These are phyloP conservation scores for Coronaproctus castanopsis DNA, from an alignment of 2,888 invertebrate species.

Conservation along the genomic window DNA sequence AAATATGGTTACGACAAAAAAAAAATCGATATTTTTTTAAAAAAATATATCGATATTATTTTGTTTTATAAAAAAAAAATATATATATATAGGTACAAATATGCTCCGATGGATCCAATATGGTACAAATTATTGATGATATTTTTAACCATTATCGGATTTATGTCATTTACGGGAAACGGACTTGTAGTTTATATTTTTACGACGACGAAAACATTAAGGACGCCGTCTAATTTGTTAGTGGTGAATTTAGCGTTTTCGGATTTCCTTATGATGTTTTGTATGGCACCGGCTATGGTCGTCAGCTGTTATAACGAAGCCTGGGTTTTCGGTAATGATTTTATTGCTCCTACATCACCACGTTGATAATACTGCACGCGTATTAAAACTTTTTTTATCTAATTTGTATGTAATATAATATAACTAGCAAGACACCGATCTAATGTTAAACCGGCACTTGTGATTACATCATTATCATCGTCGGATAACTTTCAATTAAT, in stretches of 20 bases:
- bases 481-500: no score
- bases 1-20: no score
- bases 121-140: conserved; percentile 68
- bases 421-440: no score
- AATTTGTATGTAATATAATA: no score
- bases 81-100: conserved; percentile 83
- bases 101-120: conserved; percentile 68
- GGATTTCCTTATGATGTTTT: conserved; percentile 72
- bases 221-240: conserved; percentile 76
- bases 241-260: conserved; percentile 81
- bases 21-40: no score
- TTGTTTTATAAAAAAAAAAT: no score
- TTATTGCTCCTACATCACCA: no score
- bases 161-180: conserved; percentile 46
- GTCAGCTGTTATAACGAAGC: conserved; percentile 61
- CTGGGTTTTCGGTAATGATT: conserved; percentile 44
- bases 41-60: no score
- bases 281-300: conserved; percentile 63
- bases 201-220: conserved; percentile 46
- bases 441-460: no score
- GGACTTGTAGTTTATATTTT: conserved; percentile 52
- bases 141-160: conserved; percentile 52
- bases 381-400: no score
- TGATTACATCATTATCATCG: no score
- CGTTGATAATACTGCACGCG: no score